These are phyloP conservation scores for Resseliella maxima DNA, from an alignment of 2,888 invertebrate genomes.

Conservation along the genomic window DNA sequence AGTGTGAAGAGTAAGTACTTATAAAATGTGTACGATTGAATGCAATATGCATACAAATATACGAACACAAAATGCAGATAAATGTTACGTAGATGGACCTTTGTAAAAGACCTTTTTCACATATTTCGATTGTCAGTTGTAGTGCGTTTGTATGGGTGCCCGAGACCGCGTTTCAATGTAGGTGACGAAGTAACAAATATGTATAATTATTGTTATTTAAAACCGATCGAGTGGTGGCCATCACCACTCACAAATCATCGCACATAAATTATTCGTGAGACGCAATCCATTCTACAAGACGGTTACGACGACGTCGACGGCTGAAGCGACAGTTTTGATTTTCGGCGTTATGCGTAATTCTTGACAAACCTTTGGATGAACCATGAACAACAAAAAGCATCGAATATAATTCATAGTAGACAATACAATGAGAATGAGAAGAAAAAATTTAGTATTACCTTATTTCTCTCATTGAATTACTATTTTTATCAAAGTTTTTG, in stretches of 20 bases:
- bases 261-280: conserved; percentile 41
- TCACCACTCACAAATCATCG: conserved; percentile 52
- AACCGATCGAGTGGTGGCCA: conserved; percentile 29
- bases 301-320: background rate
- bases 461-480: background rate
- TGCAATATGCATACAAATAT: conserved; percentile 39
- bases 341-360: conserved; percentile 40
- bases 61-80: background rate
- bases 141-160: background rate
- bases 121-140: background rate
- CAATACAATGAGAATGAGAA: background rate
- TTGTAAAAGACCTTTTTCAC: conserved; percentile 39
- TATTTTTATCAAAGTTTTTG: background rate
- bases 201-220: conserved; percentile 43
- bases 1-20: conserved; percentile 16
- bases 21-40: background rate
- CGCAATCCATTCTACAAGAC: background rate
- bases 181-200: conserved; percentile 45
- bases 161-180: background rate
- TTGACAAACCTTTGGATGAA: background rate
- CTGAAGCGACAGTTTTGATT: background rate
- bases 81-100: conserved; percentile 37
- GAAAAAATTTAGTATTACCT: background rate
- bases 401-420: background rate
- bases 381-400: background rate